phyloP scores from a whole-genome alignment of 2,113 vertebrate genomes.

The Pitta sordida region DNA sequence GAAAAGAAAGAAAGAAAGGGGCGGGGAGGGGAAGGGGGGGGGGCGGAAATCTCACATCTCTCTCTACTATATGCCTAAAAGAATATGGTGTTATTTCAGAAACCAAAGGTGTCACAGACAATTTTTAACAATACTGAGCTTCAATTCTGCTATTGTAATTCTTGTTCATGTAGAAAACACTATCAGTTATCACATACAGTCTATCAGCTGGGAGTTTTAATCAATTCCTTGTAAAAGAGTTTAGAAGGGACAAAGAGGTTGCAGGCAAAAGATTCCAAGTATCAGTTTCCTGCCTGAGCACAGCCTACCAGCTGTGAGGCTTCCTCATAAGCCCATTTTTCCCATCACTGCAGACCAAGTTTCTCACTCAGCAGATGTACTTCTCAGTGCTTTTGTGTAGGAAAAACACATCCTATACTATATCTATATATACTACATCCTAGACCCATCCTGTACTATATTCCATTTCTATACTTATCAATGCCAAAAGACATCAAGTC shows the following conservation, averaged over 20 bases:
- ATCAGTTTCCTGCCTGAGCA: background rate
- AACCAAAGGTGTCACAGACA: background rate
- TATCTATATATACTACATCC: too few relatives aligned
- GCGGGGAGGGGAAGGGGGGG: too few relatives aligned
- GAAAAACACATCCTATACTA: background rate
- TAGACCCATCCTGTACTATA: too few relatives aligned
- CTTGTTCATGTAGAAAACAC: background rate
- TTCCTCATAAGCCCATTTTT: background rate
- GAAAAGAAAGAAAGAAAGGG: background rate
- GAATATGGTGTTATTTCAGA: background rate
- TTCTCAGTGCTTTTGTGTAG: background rate
- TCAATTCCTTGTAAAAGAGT: background rate
- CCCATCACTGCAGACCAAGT: background rate
- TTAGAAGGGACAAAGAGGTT: background rate
- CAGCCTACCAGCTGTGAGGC: background rate
- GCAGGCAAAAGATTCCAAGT: background rate
- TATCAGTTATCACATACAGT: background rate
- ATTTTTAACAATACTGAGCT: background rate
- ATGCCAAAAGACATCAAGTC: slow-evolving; percentile 33
- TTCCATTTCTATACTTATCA: background rate
- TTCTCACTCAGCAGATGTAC: background rate
- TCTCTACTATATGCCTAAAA: background rate
- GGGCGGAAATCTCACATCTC: background rate
- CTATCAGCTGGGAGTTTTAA: background rate
- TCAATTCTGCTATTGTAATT: background rate